These are phyloP conservation scores for Lerema accius DNA, from an alignment of 1,140 invertebrate genomes.

Conservation along the genomic window DNA sequence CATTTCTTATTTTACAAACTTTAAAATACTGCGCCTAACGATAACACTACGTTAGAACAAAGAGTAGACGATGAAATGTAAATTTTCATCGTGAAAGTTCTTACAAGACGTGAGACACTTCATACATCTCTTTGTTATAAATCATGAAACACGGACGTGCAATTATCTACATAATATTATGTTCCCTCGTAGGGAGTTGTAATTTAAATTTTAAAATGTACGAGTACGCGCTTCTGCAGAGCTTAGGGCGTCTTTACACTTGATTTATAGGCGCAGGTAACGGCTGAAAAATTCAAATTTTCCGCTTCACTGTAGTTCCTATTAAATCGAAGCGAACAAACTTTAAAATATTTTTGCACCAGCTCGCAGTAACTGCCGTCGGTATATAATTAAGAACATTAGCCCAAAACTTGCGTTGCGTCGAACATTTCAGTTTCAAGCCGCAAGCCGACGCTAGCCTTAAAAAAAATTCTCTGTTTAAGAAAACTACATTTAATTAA, in stretches of 20 bases:
- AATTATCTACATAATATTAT: conserved; percentile 44
- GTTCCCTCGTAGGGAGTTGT: conserved; percentile 51
- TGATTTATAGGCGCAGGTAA: conserved; percentile 80
- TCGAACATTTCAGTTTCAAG: too few species aligned
- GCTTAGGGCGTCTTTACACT: conserved; percentile 71
- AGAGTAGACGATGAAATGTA: background rate
- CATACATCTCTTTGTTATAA: conserved; percentile 21
- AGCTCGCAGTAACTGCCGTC: conserved; percentile 50
- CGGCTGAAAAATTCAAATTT: conserved; percentile 80
- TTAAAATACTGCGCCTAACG: background rate
- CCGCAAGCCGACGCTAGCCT: too few species aligned
- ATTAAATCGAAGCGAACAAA: conserved; percentile 54
- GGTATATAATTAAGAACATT: conserved; percentile 34
- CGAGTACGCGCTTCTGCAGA: conserved; percentile 56
- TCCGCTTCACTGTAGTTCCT: conserved; percentile 50
- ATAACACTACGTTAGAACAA: background rate
- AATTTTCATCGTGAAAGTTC: conserved; percentile 14
- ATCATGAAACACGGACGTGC: conserved; percentile 27
- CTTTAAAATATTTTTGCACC: conserved; percentile 59
- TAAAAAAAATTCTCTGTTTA: too few species aligned
- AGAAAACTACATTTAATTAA: too few species aligned
- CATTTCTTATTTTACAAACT: too few species aligned
- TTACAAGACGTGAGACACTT: conserved; percentile 6
- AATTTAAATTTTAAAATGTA: conserved; percentile 80
- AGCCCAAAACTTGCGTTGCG: conserved; percentile 5